phyloP scores from a whole-genome alignment of 2,113 vertebrate species.

The Desmodus rotundus region DNA sequence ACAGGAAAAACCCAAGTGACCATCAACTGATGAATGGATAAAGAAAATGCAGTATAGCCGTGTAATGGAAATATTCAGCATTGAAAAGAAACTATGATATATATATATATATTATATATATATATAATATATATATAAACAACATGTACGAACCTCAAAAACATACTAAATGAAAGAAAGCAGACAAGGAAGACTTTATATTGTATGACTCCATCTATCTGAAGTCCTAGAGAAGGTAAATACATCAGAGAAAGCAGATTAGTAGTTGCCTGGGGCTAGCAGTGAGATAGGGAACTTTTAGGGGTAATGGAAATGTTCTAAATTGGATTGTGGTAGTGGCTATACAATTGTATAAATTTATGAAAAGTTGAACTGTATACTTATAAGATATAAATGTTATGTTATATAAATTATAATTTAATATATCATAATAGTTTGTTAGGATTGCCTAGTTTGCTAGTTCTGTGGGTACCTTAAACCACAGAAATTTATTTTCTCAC shows the following conservation, averaged over 20 bases:
- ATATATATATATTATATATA: no score
- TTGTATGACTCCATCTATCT: background rate
- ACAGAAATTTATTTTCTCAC: background rate
- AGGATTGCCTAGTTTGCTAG: background rate
- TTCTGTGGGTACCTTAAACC: background rate
- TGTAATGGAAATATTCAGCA: background rate
- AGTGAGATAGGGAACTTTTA: background rate
- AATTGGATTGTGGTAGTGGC: background rate
- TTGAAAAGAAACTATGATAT: background rate
- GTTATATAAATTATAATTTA: background rate
- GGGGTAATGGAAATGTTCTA: background rate
- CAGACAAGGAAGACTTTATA: conserved; percentile 5
- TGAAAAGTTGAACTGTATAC: background rate
- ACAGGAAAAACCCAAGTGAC: background rate
- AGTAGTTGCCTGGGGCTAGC: background rate
- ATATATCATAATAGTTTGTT: background rate
- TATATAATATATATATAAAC: no score
- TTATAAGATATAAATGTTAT: background rate
- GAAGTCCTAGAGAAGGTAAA: conserved; percentile 20
- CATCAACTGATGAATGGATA: background rate
- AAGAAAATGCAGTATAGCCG: background rate
- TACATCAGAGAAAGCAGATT: background rate
- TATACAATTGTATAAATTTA: background rate
- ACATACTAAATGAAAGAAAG: background rate
- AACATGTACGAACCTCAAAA: background rate